A percentile compares a stretch with the other conserved stretches of the same genome.
These are phyloP conservation scores for Gobiocypris rarus DNA, from an alignment of 2,113 vertebrate species.

Conservation along the genomic window DNA sequence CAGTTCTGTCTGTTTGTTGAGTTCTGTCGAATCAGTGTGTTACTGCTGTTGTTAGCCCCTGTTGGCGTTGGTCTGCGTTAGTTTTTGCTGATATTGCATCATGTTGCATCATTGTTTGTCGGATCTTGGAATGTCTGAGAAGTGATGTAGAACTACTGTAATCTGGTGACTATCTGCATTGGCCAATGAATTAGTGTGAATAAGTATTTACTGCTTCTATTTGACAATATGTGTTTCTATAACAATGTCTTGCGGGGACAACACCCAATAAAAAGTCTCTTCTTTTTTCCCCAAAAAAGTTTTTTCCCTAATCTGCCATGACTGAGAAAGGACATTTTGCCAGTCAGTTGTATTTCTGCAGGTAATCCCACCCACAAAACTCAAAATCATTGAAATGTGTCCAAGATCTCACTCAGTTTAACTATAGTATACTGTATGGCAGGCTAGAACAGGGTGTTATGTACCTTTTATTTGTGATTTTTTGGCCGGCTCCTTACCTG, in stretches of 20 bases:
- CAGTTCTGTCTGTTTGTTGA: too few species aligned
- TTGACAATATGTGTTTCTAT: background rate
- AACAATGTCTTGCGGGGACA: background rate
- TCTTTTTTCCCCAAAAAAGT: background rate
- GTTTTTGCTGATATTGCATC: too few species aligned
- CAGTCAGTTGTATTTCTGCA: background rate
- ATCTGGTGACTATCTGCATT: too few species aligned
- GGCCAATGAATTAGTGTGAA: too few species aligned
- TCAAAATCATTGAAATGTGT: background rate
- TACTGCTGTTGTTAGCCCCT: too few species aligned
- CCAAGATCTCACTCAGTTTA: background rate
- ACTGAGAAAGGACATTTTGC: background rate
- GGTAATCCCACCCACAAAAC: background rate
- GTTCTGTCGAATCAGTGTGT: too few species aligned
- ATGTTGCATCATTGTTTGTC: too few species aligned
- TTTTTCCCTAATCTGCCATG: background rate
- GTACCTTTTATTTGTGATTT: slow-evolving; percentile 3
- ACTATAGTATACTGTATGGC: background rate
- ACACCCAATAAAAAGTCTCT: background rate
- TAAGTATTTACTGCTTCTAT: background rate
- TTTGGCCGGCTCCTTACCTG: slow-evolving; percentile 74
- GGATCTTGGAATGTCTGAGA: too few species aligned
- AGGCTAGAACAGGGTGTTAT: slow-evolving; percentile 9
- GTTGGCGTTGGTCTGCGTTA: too few species aligned
- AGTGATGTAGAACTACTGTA: too few species aligned